Conservation (phyloP, 2,888 invertebrate genomes). For the Tanytarsus gracilentus region DNA sequence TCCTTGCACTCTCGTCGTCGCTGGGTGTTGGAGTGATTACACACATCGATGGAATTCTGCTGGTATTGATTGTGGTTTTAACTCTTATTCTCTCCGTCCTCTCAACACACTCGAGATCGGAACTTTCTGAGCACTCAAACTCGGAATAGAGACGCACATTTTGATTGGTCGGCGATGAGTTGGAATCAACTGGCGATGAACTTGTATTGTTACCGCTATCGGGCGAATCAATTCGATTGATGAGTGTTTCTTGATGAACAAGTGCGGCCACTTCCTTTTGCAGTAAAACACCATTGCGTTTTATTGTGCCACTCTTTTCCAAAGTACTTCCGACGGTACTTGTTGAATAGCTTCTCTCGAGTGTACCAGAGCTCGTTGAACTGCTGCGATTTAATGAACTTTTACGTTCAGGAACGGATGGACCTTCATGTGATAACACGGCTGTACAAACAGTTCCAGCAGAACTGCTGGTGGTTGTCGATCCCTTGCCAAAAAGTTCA, state of each 20-base stretch:
- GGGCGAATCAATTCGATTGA: conserved; percentile 62
- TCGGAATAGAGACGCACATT: conserved; percentile 63
- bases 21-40: conserved; percentile 81
- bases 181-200: conserved; percentile 62
- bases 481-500: conserved; percentile 83
- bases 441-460: conserved; percentile 85
- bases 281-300: conserved; percentile 39
- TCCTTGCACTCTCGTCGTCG: conserved; percentile 61
- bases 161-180: conserved; percentile 55
- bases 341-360: conserved; percentile 48
- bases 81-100: conserved; percentile 74
- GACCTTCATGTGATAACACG: conserved; percentile 57
- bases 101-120: conserved; percentile 79
- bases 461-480: conserved; percentile 83
- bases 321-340: conserved; percentile 43
- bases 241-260: conserved; percentile 46
- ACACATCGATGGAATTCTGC: conserved; percentile 85
- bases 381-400: conserved; percentile 57
- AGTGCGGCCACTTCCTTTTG: conserved; percentile 52
- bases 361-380: conserved; percentile 48
- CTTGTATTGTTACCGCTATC: conserved; percentile 76
- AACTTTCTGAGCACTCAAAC: conserved; percentile 77
- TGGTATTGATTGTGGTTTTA: conserved; percentile 79
- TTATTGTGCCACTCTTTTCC: conserved; percentile 44
- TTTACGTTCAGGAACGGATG: conserved; percentile 73